Conservation (phyloP, 30 jellyfish, hydroid and myxozoan genomes). For the Sanderia malayensis region DNA sequence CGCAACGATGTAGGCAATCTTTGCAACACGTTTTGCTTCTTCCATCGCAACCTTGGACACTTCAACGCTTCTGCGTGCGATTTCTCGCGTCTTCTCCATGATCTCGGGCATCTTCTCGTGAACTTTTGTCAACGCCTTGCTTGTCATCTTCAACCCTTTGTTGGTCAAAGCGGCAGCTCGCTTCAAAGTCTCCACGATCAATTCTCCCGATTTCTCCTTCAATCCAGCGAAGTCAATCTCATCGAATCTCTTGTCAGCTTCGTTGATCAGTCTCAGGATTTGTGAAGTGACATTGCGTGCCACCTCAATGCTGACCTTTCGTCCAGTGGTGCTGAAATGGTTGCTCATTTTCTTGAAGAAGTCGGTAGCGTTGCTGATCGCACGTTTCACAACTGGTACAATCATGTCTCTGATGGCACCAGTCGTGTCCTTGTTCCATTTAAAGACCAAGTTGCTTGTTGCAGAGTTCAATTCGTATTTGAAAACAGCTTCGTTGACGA, state of each 20-base stretch:
- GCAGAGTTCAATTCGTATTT: constrained; percentile 65
- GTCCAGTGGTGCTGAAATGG: constrained; percentile 27
- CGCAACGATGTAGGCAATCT: constrained; percentile 38
- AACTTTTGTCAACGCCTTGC: constrained; percentile 35
- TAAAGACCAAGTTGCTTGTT: constrained; percentile 71
- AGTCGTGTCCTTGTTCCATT: constrained; percentile 88
- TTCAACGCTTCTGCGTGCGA: constrained; percentile 52
- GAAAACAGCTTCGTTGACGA: constrained; percentile 80
- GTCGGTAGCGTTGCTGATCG: constrained; percentile 26
- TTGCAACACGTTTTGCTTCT: constrained; percentile 51
- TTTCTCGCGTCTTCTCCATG: constrained; percentile 29
- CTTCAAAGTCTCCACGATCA: constrained; percentile 52
- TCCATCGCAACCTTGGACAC: constrained; percentile 31
- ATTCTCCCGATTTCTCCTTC: constrained; percentile 63
- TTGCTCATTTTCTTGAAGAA: constrained; percentile 25
- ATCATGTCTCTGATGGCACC: constrained; percentile 42
- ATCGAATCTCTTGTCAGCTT: constrained; percentile 64
- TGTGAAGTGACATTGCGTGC: constrained; percentile 35
- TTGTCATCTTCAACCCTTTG: constrained; percentile 47
- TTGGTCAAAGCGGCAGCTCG: constrained; percentile 53
- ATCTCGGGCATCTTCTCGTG: constrained; percentile 59
- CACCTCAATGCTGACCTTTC: constrained; percentile 33
- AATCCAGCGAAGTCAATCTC: constrained; percentile 69
- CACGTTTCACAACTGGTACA: constrained; percentile 42
- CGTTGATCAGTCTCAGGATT: constrained; percentile 43